Base-by-base conservation (phyloP, 2,888 invertebrate species). In the Uropetala carovei region DNA sequence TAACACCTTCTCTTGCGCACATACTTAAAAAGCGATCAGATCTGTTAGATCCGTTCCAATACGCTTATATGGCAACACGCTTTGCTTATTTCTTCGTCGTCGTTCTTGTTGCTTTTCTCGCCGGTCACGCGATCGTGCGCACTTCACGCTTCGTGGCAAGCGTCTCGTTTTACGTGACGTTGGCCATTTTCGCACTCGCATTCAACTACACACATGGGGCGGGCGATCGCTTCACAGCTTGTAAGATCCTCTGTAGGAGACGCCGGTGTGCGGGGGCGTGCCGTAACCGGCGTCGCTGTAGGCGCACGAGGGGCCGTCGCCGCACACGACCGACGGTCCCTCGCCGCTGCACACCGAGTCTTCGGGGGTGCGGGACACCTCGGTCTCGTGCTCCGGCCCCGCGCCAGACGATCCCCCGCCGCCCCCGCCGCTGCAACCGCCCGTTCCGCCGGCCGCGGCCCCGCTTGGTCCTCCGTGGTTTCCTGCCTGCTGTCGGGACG, bases 321-420 rank as follows among this genome's bases (percentile, higher is more conserved):
- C 97, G 94, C 98, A 89, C 14, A 89, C 92, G 56, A 92, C 86
- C 27, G 94, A 94, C 43, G 94, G 94, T 11, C 94, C 98, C 95
- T 98, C 98, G 93, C 96, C 97, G 94, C 98, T 98, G 95, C 98
- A 98, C 83, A 98, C 98, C 0, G 98, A 98, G 95, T 98, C 98
- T 95, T 98, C 98, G 16, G 98, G 98, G 27, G 98, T 98, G 93
- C 98, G 96, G 43, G 98, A 98, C 92, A 97, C 97, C 95, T 98
- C 98, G 27, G 97, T 97, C 95, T 97, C 97, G 93, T 97, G 97
- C 94, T 97, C 97, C 93, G 96, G 96, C 95, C 95, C 95, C 95
- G 95, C 96, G 68, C 92, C 86, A 5, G 30, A 14, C 75, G 92
- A 58, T 91, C 93, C 57, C 86, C 93, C 91, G 92, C 93, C 91